Conservation (phyloP, 2,797 vertebrate species). For the Rhinophrynus dorsalis region DNA sequence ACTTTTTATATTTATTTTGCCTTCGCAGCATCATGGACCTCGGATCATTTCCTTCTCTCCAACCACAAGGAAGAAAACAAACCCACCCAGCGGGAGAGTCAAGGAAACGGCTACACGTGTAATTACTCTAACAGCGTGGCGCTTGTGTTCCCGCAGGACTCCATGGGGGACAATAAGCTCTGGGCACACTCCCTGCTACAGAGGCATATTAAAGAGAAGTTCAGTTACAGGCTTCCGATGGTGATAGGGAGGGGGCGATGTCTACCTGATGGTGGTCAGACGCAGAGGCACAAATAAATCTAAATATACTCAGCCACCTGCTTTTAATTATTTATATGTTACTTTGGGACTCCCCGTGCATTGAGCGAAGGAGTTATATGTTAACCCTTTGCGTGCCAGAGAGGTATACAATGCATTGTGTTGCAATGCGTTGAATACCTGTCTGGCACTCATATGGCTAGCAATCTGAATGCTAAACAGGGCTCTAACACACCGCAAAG, state of each 20-base stretch:
- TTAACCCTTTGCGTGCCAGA: too few relatives aligned
- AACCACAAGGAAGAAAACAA: constrained; percentile 16
- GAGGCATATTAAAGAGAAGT: background rate
- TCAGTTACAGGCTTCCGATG: background rate
- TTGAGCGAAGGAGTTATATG: too few relatives aligned
- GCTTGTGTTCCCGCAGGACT: constrained; percentile 19
- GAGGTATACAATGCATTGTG: too few relatives aligned
- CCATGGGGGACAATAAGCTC: background rate
- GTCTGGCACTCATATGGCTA: too few relatives aligned
- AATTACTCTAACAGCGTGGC: constrained; percentile 13
- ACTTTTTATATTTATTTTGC: too few relatives aligned
- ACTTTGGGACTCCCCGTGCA: too few relatives aligned
- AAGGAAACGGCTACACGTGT: constrained; percentile 4
- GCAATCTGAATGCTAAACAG: too few relatives aligned
- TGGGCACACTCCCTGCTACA: too few relatives aligned
- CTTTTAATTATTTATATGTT: background rate
- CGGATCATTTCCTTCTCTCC: background rate
- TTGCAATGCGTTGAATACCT: too few relatives aligned
- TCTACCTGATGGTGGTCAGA: background rate
- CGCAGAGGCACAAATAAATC: background rate
- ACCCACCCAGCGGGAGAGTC: constrained; percentile 20
- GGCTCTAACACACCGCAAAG: too few relatives aligned
- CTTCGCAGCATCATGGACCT: background rate
- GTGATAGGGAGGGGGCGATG: background rate
- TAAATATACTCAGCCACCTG: background rate